These are phyloP conservation scores for Bryconaethiops microstoma DNA, from an alignment of 2,797 vertebrate genomes.

Conservation along the genomic window DNA sequence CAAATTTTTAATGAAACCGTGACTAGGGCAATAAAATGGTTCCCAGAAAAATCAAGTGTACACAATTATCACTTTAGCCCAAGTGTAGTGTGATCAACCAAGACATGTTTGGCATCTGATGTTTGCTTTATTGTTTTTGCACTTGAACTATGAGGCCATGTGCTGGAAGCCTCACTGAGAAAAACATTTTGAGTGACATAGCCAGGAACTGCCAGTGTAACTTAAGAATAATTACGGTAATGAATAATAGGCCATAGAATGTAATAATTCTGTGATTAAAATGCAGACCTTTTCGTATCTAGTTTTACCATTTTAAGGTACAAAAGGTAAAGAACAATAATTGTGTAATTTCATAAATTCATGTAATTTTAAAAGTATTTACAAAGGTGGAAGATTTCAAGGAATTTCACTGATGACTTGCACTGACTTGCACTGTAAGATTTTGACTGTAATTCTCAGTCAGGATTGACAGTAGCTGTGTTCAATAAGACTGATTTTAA, in stretches of 20 bases:
- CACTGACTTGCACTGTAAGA: not conserved
- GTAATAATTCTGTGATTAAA: not conserved
- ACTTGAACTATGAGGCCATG: not conserved
- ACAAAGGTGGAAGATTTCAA: too few species aligned
- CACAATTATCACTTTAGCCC: not conserved
- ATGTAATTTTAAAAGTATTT: too few species aligned
- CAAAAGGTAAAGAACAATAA: too few species aligned
- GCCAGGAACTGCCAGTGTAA: not conserved
- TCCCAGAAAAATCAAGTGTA: not conserved
- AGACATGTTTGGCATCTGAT: not conserved
- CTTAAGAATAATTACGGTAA: too few species aligned
- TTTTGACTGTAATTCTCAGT: not conserved
- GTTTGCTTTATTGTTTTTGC: too few species aligned
- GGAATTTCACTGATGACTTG: too few species aligned
- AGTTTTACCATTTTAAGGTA: too few species aligned
- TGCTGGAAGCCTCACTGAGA: not conserved
- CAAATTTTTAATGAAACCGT: not conserved
- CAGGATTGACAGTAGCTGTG: not conserved
- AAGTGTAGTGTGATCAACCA: too few species aligned
- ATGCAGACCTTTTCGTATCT: not conserved
- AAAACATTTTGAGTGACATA: not conserved
- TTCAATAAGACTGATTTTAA: not conserved
- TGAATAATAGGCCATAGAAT: too few species aligned
- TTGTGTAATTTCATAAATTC: too few species aligned
- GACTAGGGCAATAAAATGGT: conserved; percentile 14